phyloP scores from a whole-genome alignment of 2,888 invertebrate species.

The Plebejus anna region DNA sequence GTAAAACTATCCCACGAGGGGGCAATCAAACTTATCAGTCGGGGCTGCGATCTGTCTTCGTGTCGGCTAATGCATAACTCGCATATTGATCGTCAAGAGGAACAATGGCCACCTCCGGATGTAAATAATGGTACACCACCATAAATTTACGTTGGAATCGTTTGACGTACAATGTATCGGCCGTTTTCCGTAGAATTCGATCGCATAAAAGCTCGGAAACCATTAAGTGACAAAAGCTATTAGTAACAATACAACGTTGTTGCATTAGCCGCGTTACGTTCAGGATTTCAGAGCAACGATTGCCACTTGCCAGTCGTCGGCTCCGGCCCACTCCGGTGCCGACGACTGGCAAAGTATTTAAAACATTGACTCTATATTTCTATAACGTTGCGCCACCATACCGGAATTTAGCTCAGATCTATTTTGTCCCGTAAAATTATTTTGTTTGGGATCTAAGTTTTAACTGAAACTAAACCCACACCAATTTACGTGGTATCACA shows the following conservation, averaged over 20 bases:
- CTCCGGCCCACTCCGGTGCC: conserved; percentile 27
- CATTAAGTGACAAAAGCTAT: conserved; percentile 37
- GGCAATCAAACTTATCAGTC: conserved; percentile 8
- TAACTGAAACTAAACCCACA: not conserved
- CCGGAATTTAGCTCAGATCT: not conserved
- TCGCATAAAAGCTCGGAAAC: conserved; percentile 33
- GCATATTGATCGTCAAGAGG: not conserved
- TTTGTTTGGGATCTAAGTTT: not conserved
- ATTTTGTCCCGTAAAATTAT: not conserved
- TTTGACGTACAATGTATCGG: conserved; percentile 18
- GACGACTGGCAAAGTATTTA: conserved; percentile 9
- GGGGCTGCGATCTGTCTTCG: not conserved
- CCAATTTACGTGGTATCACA: not conserved
- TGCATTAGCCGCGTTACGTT: conserved; percentile 35
- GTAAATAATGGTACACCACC: conserved; percentile 18
- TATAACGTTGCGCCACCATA: not conserved
- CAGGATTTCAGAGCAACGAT: conserved; percentile 36
- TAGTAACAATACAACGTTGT: conserved; percentile 35
- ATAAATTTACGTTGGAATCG: conserved; percentile 7
- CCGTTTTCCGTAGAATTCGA: conserved; percentile 27
- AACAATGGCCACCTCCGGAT: not conserved
- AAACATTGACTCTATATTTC: not conserved
- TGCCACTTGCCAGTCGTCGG: conserved; percentile 36
- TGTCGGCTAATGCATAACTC: conserved; percentile 9
- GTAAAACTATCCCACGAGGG: not conserved